Evolutionary conservation across 2,888 invertebrate genomes (phyloP), one percentile per base, ranked within the genome.

Genomic region (Drosophila colorata): DNA sequence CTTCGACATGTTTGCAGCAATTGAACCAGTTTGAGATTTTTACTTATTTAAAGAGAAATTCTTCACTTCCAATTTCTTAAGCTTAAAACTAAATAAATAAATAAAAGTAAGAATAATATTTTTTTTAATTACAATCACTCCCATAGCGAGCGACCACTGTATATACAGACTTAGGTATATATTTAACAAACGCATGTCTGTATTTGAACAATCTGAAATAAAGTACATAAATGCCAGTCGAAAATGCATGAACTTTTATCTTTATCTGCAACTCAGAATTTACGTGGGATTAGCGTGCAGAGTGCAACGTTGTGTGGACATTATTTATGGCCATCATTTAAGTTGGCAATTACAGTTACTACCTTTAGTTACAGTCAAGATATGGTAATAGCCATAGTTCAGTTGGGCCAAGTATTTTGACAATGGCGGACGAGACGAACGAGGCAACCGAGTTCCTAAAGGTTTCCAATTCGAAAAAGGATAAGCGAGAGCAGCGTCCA

Each of bases 181-280:
- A 41, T 52, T 20, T 70, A 59, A 44, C 58, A 60, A 57, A 64
- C 31, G 48, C 56, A 40, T 63, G 58, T 51, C 52, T 65, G 31
- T 75, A 69, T 53, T 75, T 75, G 37, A 59, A 63, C 55, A 75
- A 51, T 70, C 47, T 65, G 41, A 60, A 74, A 69, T 69, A 74
- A 71, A 71, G 75, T 69, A 61, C 40, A 53, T 67, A 55, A 47
- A 38, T 33, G 31, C 5, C 69, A 31, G 57, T 20, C 47, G 35
- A 23, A 33, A 47, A 55, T 41, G 43, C 53, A 16, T 35, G 49
- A 52, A 38, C 37, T 76, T n/a, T n/a, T n/a, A n/a, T n/a, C n/a
- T n/a, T n/a, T 75, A 70, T 69, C 77, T 61, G 8, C 44, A 51
- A 61, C 75, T 52, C 38, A 4, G 14, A 43, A 7, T 4, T 38